phyloP scores from a whole-genome alignment of 2,797 vertebrate species.

The Furcifer pardalis region DNA sequence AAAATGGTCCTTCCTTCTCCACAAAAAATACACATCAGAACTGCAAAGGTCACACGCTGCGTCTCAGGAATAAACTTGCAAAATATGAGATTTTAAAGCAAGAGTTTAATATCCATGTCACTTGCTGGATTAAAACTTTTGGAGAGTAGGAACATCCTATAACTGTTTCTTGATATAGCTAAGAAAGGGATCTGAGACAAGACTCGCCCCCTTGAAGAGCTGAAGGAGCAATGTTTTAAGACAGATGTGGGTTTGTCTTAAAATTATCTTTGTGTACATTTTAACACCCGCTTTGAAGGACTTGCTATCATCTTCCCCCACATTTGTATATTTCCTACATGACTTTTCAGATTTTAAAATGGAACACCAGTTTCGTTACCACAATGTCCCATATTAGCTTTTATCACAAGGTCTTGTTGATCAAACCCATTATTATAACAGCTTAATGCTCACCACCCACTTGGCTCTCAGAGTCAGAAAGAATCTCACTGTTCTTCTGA shows the following conservation, averaged over 20 bases:
- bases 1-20: background rate
- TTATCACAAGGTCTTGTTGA: constrained; percentile 30
- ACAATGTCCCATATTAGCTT: constrained; percentile 33
- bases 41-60: too few species aligned
- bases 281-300: background rate
- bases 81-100: too few species aligned
- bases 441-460: constrained; percentile 44
- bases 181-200: background rate
- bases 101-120: too few species aligned
- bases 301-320: constrained; percentile 40
- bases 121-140: background rate
- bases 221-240: background rate
- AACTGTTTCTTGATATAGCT: background rate
- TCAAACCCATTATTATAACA: constrained; percentile 49
- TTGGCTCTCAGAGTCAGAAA: constrained; percentile 34
- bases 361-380: background rate
- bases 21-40: background rate
- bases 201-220: background rate
- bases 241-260: background rate
- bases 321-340: constrained; percentile 15
- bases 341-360: constrained; percentile 35
- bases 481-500: constrained; percentile 44
- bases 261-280: constrained; percentile 28
- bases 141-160: background rate
- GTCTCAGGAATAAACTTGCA: too few species aligned